Conservation (phyloP, 1,140 invertebrate species). For the Aricia agestis region DNA sequence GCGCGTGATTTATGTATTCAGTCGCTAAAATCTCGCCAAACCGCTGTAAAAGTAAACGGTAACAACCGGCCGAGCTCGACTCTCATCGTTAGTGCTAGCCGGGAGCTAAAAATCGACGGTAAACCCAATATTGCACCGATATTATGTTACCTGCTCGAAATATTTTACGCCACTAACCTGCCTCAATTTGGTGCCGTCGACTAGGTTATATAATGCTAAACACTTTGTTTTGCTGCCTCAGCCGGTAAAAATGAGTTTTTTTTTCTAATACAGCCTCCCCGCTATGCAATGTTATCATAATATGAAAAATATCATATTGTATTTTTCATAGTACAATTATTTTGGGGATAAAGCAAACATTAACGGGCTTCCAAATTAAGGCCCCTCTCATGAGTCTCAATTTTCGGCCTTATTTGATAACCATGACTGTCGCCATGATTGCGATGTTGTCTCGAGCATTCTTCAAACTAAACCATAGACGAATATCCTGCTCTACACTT, state of each 20-base stretch:
- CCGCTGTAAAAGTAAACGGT: conserved; percentile 4
- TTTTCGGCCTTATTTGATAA: too few relatives aligned
- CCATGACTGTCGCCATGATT: too few relatives aligned
- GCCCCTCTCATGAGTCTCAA: too few relatives aligned
- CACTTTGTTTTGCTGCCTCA: too few relatives aligned
- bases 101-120: neutral
- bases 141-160: conserved; percentile 1
- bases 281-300: too few relatives aligned
- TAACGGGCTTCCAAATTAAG: too few relatives aligned
- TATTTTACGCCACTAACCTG: neutral
- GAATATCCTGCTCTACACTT: too few relatives aligned
- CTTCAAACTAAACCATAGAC: too few relatives aligned
- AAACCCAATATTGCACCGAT: neutral
- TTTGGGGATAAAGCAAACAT: too few relatives aligned
- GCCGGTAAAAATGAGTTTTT: neutral
- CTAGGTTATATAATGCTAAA: neutral
- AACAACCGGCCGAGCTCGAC: conserved; percentile 4
- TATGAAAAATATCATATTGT: too few relatives aligned
- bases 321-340: too few relatives aligned
- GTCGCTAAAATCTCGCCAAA: conserved; percentile 8
- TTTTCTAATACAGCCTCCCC: neutral
- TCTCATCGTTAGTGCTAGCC: neutral
- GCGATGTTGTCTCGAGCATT: too few relatives aligned
- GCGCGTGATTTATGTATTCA: conserved; percentile 10
- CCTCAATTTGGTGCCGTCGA: neutral